Percentiles rank a stretch among this genome's conserved stretches.
phyloP scores from a whole-genome alignment of 2,113 vertebrate species.

The Oryzias javanicus region DNA sequence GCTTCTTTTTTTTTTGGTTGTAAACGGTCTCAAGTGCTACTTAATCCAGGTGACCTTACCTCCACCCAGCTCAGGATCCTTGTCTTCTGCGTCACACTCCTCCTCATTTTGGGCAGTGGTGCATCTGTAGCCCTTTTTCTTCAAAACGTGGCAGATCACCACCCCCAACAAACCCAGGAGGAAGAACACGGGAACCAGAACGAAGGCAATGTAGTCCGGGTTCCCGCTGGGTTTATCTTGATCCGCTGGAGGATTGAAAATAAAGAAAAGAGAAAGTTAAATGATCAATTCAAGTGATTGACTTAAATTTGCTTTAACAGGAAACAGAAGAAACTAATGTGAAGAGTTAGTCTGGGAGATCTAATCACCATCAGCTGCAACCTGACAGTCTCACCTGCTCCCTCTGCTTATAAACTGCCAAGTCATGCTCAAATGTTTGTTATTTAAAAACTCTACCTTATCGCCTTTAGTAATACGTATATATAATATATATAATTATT shows the following conservation, averaged over 20 bases:
- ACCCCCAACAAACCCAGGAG: slow-evolving; percentile 90
- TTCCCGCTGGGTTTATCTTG: background rate
- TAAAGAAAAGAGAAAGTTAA: background rate
- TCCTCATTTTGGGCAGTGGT: slow-evolving; percentile 81
- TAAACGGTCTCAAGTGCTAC: no score
- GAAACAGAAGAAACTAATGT: slow-evolving; percentile 5
- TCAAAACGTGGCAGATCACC: slow-evolving; percentile 90
- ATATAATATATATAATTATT: no score
- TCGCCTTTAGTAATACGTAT: background rate
- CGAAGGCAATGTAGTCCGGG: slow-evolving; percentile 81
- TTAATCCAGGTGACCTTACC: slow-evolving; percentile 68
- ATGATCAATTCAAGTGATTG: background rate
- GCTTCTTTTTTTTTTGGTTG: background rate
- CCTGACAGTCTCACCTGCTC: background rate
- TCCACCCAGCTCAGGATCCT: slow-evolving; percentile 76
- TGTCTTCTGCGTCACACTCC: slow-evolving; percentile 75
- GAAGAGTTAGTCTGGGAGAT: slow-evolving; percentile 2
- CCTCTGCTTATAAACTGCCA: slow-evolving; percentile 2
- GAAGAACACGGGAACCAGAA: slow-evolving; percentile 88
- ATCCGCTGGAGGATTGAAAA: background rate
- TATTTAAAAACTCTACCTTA: background rate
- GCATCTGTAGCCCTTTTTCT: slow-evolving; percentile 94
- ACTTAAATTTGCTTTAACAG: background rate
- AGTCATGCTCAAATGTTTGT: background rate
- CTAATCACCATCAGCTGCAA: slow-evolving; percentile 20